These are phyloP conservation scores for Hylia prasina DNA, from an alignment of 2,113 vertebrate genomes.

Conservation along the genomic window DNA sequence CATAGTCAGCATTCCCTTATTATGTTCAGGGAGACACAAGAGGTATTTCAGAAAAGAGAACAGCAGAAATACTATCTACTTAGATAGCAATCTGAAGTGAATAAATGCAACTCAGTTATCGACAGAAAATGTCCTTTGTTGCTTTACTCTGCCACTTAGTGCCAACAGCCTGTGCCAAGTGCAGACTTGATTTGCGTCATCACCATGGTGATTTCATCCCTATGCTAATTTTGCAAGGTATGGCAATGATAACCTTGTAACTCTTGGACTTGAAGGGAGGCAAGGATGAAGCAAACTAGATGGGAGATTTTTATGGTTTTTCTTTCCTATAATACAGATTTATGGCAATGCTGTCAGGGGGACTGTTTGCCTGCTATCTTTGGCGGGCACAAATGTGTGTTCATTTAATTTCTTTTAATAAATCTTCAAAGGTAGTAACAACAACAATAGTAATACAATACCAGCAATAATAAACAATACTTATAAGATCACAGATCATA, in stretches of 20 bases:
- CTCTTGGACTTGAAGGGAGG: background rate
- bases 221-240: accelerated
- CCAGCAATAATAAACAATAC: background rate
- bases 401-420: background rate
- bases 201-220: background rate
- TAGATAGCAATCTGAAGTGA: background rate
- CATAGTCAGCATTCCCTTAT: background rate
- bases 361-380: background rate
- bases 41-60: background rate
- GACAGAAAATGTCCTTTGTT: background rate
- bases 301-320: accelerated
- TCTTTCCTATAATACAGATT: accelerated
- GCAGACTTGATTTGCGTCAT: background rate
- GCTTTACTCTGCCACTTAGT: background rate
- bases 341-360: background rate
- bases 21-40: background rate
- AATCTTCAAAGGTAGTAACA: background rate
- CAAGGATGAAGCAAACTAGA: background rate
- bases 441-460: background rate
- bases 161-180: background rate
- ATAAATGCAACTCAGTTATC: background rate
- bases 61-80: background rate
- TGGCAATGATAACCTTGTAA: background rate
- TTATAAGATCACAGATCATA: background rate
- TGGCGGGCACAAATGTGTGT: accelerated